A percentile compares a stretch with the other conserved stretches of the same genome.
Conservation (phyloP, 1,140 invertebrate species). For the Melitaea cinxia region DNA sequence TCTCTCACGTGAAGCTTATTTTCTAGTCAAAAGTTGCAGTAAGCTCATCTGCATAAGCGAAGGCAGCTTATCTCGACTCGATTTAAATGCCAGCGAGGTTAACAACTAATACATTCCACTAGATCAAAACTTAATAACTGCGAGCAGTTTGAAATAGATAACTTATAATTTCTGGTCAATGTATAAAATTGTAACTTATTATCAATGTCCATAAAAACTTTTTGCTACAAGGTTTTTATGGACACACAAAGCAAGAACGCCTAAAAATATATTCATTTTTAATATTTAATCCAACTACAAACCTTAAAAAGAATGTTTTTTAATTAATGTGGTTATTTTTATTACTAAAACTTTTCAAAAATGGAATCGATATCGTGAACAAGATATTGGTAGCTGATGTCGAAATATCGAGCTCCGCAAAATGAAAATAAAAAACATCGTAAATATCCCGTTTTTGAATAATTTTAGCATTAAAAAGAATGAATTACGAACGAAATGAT, state of each 20-base stretch:
- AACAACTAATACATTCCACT: constrained; percentile 42
- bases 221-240: neutral
- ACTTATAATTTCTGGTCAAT: neutral
- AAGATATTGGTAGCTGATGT: no score
- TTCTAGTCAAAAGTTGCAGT: constrained; percentile 16
- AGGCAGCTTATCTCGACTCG: constrained; percentile 52
- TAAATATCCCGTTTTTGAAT: no score
- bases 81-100: constrained; percentile 50
- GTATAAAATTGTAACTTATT: constrained; percentile 2
- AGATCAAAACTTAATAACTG: constrained; percentile 16
- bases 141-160: constrained; percentile 1
- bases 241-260: neutral
- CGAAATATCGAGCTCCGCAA: no score
- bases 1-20: constrained; percentile 5
- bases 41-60: constrained; percentile 33
- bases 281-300: no score
- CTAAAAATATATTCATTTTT: no score
- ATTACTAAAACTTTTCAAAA: no score
- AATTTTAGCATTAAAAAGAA: no score
- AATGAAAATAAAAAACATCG: no score
- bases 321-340: no score
- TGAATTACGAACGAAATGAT: no score
- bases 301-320: no score
- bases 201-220: neutral
- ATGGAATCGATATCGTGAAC: no score